Base-by-base conservation (phyloP, 2,888 invertebrate genomes). In the Aelia acuminata region DNA sequence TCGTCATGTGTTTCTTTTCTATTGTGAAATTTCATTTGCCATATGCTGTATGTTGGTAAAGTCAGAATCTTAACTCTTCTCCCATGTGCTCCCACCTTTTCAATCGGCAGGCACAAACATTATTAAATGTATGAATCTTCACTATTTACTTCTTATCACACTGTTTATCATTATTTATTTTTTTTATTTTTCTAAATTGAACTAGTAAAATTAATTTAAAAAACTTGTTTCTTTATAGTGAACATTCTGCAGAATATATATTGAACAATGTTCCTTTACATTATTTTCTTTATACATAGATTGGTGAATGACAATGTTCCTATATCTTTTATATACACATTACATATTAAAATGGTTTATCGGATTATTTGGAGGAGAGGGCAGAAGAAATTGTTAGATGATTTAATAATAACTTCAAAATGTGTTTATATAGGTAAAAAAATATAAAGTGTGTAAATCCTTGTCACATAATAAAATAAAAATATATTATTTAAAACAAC, bases 1-100 rank as follows among this genome's bases (percentile, higher is more conserved):
- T 89, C 90, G 90, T 90, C 89, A 85, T 89, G 90, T 90, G 89
- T 90, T 89, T 90, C 87, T 88, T 90, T 90, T 90, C 87, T 86
- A 89, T 89, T 89, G 86, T 88, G 87, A 70, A 88, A 84, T 88
- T 85, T 88, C 88, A 84, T 89, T 89, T 89, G 88, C 87, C 89
- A 87, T 70, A 88, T 48, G 88, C 84, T 88, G 84, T 84, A 53
- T 88, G 88, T 88, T 88, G 80, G 35, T 84, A 57, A 80, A 50
- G 35, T 84, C 89, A 89, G 90, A 90, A 86, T 90, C 89, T 90
- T 84, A 88, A 89, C 90, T 89, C 90, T 89, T 88, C 70, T 84
- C 87, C 87, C 87, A 39, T 50, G 53, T 49, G 31, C 13, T 49
- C 53, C 84, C 50, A 87, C 50, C 84, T 87, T 75, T n/a, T 75